phyloP scores from a whole-genome alignment of 2,113 vertebrate species.

The Isichthys henryi region DNA sequence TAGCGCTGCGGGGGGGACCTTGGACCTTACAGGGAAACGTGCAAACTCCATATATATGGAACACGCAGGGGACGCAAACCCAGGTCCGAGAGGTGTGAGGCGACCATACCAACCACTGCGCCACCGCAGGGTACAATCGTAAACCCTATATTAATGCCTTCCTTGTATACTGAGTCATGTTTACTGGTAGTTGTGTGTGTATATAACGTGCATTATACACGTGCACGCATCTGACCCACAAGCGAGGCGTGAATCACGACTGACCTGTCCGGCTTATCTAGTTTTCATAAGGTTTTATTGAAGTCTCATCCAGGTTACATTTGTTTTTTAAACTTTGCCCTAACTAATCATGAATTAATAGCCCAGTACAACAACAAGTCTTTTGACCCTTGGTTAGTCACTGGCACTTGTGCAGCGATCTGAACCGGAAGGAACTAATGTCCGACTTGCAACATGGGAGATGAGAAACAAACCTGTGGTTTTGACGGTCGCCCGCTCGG shows the following conservation, averaged over 20 bases:
- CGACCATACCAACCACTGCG: no score
- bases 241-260: neutral
- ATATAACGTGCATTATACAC: neutral
- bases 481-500: neutral
- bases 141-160: neutral
- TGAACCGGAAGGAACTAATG: neutral
- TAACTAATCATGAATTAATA: neutral
- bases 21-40: no score
- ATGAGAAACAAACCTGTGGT: neutral
- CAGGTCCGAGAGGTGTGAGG: no score
- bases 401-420: neutral
- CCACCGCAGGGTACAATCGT: neutral
- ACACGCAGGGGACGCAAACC: no score
- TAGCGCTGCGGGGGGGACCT: no score
- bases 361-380: neutral
- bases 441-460: neutral
- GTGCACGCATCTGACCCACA: neutral
- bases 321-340: neutral
- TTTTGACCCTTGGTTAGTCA: neutral
- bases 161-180: neutral
- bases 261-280: neutral
- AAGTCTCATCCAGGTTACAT: neutral
- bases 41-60: no score
- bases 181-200: neutral
- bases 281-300: neutral